Base-by-base conservation (phyloP, 2,888 invertebrate genomes). In the Drosophila dives region DNA sequence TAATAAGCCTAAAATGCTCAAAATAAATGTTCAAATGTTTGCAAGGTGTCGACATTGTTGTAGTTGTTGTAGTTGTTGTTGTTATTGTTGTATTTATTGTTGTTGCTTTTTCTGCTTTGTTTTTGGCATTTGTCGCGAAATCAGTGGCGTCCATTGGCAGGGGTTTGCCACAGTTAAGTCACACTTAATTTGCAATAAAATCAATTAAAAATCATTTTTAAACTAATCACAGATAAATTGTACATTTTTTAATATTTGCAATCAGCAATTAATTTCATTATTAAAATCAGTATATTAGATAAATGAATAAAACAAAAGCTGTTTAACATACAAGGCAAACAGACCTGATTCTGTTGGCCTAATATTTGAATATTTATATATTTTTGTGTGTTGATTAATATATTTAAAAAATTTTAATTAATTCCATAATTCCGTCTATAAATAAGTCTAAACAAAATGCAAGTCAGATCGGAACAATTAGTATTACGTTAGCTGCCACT, bases 1-100 rank as follows among this genome's bases (percentile, higher is more conserved):
- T 78, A 90, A 86, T 86, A 75, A 81, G 72, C 75, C 76, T 64
- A 77, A 81, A 79, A 64, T 76, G 55, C 48, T 64, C 32, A 53
- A n/a, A n/a, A n/a, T n/a, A n/a, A 72, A 54, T 54, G 60, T 23
- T 56, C 69, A 70, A 71, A 64, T 68, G 71, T 20, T 5, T 29
- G 29, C 29, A 29, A 29, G 29, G 29, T 29, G 29, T 29, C 6
- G 29, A 29, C 29, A 29, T 29, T 29, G 29, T 29, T 29, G 29
- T 29, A 29, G 5, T 6, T 29, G 29, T 29, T 29, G 29, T 29
- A 29, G 5, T 0, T 29, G 29, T 29, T 29, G 6, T 29, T 29
- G 29, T 29, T 29, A 5, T 29, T 29, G 29, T 29, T 29, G 4
- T 29, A 5, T 5, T 29, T 50, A 67, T 40, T 42, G 55, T 32